These are phyloP conservation scores for Schrankia costaestrigalis DNA, from an alignment of 2,888 invertebrate species.

Conservation along the genomic window DNA sequence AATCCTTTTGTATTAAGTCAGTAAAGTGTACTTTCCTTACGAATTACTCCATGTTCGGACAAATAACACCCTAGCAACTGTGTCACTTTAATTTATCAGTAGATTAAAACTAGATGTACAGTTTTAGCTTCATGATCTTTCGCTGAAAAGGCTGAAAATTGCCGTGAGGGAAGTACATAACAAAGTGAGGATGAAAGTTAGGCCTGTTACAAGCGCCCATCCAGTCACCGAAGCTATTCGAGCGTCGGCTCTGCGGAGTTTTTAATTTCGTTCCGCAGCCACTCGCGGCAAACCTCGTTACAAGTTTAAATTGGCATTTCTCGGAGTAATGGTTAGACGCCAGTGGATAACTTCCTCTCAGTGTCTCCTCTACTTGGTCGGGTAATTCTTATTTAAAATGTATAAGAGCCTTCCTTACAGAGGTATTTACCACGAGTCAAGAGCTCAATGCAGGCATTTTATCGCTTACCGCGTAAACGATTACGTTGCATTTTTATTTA, in stretches of 20 bases:
- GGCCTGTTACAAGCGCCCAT: conserved; percentile 65
- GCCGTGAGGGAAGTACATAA: conserved; percentile 55
- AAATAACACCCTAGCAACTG: too few species aligned
- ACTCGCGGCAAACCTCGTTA: conserved; percentile 77
- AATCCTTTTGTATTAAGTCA: too few species aligned
- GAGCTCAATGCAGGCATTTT: conserved; percentile 27
- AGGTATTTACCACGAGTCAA: conserved; percentile 32
- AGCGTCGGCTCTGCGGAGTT: conserved; percentile 62
- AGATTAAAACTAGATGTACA: conserved; percentile 20
- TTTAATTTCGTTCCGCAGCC: conserved; percentile 76
- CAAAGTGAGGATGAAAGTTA: conserved; percentile 72
- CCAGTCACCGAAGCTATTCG: conserved; percentile 54
- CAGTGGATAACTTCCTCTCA: conserved; percentile 59
- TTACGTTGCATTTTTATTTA: background rate
- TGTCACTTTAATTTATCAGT: too few species aligned
- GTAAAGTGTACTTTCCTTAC: too few species aligned
- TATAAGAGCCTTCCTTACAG: conserved; percentile 49
- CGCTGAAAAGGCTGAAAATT: conserved; percentile 54
- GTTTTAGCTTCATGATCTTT: conserved; percentile 49
- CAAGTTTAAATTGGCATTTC: conserved; percentile 80
- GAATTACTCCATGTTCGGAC: too few species aligned
- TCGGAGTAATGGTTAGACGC: conserved; percentile 74
- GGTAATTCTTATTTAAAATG: conserved; percentile 75
- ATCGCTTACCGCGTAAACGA: conserved; percentile 5
- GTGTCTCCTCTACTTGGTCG: conserved; percentile 62